Base-by-base conservation (phyloP, 2,888 invertebrate genomes). In the Cantharis lateralis region DNA sequence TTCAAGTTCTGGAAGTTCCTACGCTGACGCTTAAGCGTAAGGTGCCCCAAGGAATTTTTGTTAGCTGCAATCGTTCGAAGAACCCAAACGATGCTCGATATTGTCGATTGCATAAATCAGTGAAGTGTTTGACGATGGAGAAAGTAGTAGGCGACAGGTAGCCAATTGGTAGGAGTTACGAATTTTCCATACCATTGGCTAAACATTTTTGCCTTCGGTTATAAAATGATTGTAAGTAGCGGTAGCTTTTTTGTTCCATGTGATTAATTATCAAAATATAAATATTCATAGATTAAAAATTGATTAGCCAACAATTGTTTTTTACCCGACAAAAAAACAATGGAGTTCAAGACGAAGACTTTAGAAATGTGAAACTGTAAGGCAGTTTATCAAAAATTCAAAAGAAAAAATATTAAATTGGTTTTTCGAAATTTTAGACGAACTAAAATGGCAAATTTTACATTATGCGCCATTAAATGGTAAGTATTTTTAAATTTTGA, bases 61-160 rank as follows among this genome's bases (percentile, higher is more conserved):
- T 4, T n/a, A 28, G n/a, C 7, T n/a, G 5, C n/a, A 48, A 48
- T n/a, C n/a, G 7, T 48, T n/a, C 9, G 7, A 48, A 7, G n/a
- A n/a, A n/a, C n/a, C 7, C 48, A 48, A 48, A 48, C n/a, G 13
- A 48, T 48, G 48, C n/a, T 48, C n/a, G 48, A 48, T n/a, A n/a
- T n/a, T 9, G n/a, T 48, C 48, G 48, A 48, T 48, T 48, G 48
- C 48, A 48, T 66, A 70, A 71, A 79, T 77, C 70, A 79, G 73
- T 72, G 71, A 75, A 63, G 72, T 63, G 75, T 79, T 71, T 74
- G 75, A 79, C 71, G 70, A 48, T 24, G 71, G 78, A 76, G 79
- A 79, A 79, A 79, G 79, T 79, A 72, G 79, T 78, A 78, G 79
- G 79, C 78, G 78, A 78, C 72, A 75, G 70, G 74, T 72, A 74